These are phyloP conservation scores for Drosophila subsilvestris DNA, from an alignment of 2,888 invertebrate genomes.

Conservation along the genomic window DNA sequence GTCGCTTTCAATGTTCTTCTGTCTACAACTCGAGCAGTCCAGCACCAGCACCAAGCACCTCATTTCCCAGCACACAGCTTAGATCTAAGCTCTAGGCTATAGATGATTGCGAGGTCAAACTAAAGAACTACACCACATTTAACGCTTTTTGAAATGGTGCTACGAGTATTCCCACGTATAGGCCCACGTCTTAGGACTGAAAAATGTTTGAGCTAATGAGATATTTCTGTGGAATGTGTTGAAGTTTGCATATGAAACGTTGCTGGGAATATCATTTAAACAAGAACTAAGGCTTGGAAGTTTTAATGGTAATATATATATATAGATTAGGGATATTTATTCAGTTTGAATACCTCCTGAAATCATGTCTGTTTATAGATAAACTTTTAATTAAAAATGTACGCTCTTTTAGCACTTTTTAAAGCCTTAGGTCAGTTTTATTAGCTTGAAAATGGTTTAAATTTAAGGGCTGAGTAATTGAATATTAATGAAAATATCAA, in stretches of 20 bases:
- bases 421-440: too few species aligned
- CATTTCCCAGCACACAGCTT: constrained; percentile 23
- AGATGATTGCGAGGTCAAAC: constrained; percentile 31
- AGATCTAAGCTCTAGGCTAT: constrained; percentile 29
- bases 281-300: too few species aligned
- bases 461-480: too few species aligned
- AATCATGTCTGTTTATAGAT: too few species aligned
- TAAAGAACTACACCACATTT: constrained; percentile 29
- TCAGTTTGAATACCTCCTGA: too few species aligned
- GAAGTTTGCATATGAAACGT: background rate
- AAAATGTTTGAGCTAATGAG: background rate
- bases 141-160: constrained; percentile 21
- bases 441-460: too few species aligned
- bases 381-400: too few species aligned
- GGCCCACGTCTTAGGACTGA: background rate
- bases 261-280: background rate
- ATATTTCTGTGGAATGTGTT: background rate
- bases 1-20: constrained; percentile 35
- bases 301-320: too few species aligned
- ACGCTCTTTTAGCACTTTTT: too few species aligned
- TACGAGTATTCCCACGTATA: constrained; percentile 15
- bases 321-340: too few species aligned
- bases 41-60: background rate
- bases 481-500: too few species aligned
- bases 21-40: constrained; percentile 5